Base-by-base conservation (phyloP, 2,797 vertebrate species). In the Sciaenops ocellatus region DNA sequence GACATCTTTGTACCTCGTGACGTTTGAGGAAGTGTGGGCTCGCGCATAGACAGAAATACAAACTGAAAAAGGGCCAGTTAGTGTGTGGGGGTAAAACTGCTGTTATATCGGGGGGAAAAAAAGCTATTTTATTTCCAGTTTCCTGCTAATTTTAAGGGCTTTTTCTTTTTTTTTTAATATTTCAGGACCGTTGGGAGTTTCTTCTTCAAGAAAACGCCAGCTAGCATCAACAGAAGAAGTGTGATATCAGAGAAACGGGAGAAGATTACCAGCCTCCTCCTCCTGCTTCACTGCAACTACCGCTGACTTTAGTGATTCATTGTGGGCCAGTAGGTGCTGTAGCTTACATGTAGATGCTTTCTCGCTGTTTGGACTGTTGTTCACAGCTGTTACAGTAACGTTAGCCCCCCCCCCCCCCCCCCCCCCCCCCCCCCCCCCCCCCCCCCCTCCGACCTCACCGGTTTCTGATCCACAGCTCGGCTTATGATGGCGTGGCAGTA, bases 401-500 rank as follows among this genome's bases (percentile, higher is more conserved):
- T 17, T n/a, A 56, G 8, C 20, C 47, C 16, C 2, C 50, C 6
- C 2, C 42, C 8, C 41, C 41, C 41, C 8, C 34, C 34, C 1
- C 34, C 34, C 2, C 7, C 34, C 34, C 2, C 7, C 20, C 47
- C 16, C 2, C 50, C 6, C 2, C 42, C 8, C 41, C 41, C 41
- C 8, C 34, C 34, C 1, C 34, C 34, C 2, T n/a, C n/a, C n/a
- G n/a, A n/a, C 7, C 34, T 9, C 34, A 38, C 6, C 10, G 38
- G 30, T 52, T 1, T 63, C 38, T 7, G 60, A 13, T 52, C 16
- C 52, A 1, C 18, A 6, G 15, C 50, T 76, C 15, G 20, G 48
- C 59, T 78, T 68, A 51, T 85, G 89, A 82, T 90, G 87, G 69
- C 87, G 91, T 87, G 90, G 90, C 89, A 73, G 6, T 90, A 83